Evolutionary conservation across 1,140 invertebrate species (phyloP).

Genomic region (Amyelois transitella): DNA sequence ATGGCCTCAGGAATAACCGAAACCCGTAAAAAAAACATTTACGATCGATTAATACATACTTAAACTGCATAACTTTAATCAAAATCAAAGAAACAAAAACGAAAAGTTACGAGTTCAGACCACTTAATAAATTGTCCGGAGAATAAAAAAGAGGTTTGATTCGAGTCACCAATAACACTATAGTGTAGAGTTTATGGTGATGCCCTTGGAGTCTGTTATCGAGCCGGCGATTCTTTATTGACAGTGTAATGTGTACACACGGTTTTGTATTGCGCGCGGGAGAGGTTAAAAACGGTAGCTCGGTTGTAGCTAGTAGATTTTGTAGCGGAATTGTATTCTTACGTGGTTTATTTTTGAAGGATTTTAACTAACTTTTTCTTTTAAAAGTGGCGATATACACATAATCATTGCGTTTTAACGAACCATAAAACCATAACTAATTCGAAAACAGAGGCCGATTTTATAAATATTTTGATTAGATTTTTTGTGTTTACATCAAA

Average conservation of each 20-base stretch:
- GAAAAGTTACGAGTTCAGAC: slow-evolving; percentile 25
- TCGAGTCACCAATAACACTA: slow-evolving; percentile 60
- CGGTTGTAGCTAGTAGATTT: background rate
- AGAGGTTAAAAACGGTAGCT: background rate
- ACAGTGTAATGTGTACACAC: slow-evolving; percentile 42
- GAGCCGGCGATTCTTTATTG: slow-evolving; percentile 45
- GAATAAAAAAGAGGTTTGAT: slow-evolving; percentile 42
- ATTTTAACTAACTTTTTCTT: no score
- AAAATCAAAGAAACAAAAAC: slow-evolving; percentile 24
- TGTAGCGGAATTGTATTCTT: background rate
- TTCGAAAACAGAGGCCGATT: no score
- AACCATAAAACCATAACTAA: background rate
- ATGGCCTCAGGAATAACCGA: background rate
- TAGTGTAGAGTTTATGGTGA: slow-evolving; percentile 57
- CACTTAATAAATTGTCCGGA: slow-evolving; percentile 53
- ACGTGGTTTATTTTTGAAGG: no score
- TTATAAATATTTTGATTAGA: background rate
- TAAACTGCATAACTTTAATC: slow-evolving; percentile 21
- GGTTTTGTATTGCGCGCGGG: slow-evolving; percentile 13
- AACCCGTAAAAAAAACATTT: slow-evolving; percentile 9
- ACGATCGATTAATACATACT: slow-evolving; percentile 28
- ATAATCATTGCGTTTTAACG: background rate
- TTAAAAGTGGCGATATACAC: no score
- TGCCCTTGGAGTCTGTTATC: slow-evolving; percentile 46
- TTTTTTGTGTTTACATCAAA: background rate